These are phyloP conservation scores for Matsumurasca onukii DNA, from an alignment of 1,140 invertebrate species.

Conservation along the genomic window DNA sequence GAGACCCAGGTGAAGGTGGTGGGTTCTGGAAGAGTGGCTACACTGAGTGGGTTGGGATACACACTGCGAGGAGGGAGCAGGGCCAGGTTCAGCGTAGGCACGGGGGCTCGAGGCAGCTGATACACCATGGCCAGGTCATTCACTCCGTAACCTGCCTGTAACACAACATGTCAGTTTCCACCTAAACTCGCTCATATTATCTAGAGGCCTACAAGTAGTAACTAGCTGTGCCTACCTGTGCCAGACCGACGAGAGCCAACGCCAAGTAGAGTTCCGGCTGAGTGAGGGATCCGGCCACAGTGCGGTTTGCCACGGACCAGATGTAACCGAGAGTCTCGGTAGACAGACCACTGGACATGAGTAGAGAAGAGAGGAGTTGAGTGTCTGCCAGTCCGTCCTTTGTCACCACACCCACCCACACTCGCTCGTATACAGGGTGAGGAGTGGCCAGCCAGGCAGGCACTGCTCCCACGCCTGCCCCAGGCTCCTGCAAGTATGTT, in stretches of 20 bases:
- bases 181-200: neutral
- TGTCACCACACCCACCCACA: slow-evolving; percentile 22
- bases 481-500: too few relatives aligned
- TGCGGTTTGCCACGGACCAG: slow-evolving; percentile 63
- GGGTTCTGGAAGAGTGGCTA: neutral
- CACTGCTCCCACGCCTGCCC: too few relatives aligned
- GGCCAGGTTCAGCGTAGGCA: slow-evolving; percentile 52
- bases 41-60: slow-evolving; percentile 12
- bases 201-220: neutral
- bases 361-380: slow-evolving; percentile 58
- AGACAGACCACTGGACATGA: slow-evolving; percentile 60
- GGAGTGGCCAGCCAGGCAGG: slow-evolving; percentile 11
- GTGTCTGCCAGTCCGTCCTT: slow-evolving; percentile 54
- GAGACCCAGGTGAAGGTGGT: neutral
- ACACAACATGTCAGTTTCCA: slow-evolving; percentile 9
- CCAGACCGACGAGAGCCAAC: slow-evolving; percentile 61
- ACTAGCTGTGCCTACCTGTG: slow-evolving; percentile 51
- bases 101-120: slow-evolving; percentile 54
- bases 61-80: neutral
- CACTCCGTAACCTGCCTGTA: slow-evolving; percentile 54
- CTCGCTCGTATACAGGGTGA: slow-evolving; percentile 4
- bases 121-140: slow-evolving; percentile 54
- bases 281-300: slow-evolving; percentile 59
- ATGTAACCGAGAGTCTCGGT: slow-evolving; percentile 61
- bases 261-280: slow-evolving; percentile 61